Percentiles rank a stretch among this genome's conserved stretches.
These are phyloP conservation scores for Schizotus pectinicornis DNA, from an alignment of 2,888 invertebrate species.

Conservation along the genomic window DNA sequence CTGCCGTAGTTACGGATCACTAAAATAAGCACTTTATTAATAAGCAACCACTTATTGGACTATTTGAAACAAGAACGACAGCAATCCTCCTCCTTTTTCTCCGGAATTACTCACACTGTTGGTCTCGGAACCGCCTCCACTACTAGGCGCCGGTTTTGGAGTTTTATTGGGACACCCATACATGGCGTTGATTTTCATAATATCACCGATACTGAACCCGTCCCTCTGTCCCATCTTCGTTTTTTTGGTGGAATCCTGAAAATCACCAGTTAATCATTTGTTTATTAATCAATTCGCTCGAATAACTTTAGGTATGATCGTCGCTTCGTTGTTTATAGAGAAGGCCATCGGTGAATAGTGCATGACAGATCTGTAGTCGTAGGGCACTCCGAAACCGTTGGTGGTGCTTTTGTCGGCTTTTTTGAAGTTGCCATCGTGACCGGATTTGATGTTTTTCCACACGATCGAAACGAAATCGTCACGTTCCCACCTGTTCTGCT, in stretches of 20 bases:
- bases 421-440: conserved; percentile 72
- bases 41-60: background rate
- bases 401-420: conserved; percentile 66
- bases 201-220: conserved; percentile 74
- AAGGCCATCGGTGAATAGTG: conserved; percentile 82
- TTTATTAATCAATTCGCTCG: background rate
- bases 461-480: conserved; percentile 72
- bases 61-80: conserved; percentile 20
- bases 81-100: conserved; percentile 7
- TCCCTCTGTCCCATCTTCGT: conserved; percentile 74
- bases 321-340: conserved; percentile 72
- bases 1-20: no score
- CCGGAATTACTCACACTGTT: background rate
- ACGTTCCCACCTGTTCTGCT: conserved; percentile 79
- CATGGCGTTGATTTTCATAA: conserved; percentile 77
- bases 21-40: no score
- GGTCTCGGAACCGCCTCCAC: background rate
- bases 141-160: conserved; percentile 6
- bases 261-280: conserved; percentile 1
- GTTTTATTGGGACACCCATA: conserved; percentile 66
- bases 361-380: conserved; percentile 85
- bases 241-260: conserved; percentile 47
- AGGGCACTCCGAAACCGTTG: conserved; percentile 72
- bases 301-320: conserved; percentile 73
- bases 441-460: conserved; percentile 72